A percentile compares a stretch with the other conserved stretches of the same genome.
These are phyloP conservation scores for Oreochromis tanganicae DNA, from an alignment of 2,113 vertebrate genomes.

Conservation along the genomic window DNA sequence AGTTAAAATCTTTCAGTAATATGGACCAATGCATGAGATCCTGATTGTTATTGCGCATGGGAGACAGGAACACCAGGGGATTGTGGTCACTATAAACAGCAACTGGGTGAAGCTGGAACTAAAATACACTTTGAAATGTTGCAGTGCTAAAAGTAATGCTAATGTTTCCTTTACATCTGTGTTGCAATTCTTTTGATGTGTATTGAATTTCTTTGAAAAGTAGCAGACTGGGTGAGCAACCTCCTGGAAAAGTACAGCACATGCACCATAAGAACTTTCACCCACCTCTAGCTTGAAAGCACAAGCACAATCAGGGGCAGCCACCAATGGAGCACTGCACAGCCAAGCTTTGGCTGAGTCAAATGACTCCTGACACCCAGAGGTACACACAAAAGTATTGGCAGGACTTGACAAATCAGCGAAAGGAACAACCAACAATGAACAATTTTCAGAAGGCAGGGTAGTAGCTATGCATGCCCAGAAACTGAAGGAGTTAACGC, in stretches of 20 bases:
- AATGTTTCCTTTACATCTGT: too few species aligned
- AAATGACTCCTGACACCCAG: not conserved
- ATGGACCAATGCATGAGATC: fast-evolving
- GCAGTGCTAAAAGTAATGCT: too few species aligned
- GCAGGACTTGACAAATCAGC: not conserved
- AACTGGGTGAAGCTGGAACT: too few species aligned
- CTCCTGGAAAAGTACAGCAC: not conserved
- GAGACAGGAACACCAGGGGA: too few species aligned
- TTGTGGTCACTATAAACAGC: too few species aligned
- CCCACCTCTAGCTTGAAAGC: not conserved
- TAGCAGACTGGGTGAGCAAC: too few species aligned
- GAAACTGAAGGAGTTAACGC: too few species aligned
- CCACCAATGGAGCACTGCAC: not conserved
- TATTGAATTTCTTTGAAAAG: too few species aligned
- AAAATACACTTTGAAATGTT: too few species aligned
- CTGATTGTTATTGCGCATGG: not conserved
- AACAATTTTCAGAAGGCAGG: fast-evolving
- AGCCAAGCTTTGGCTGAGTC: fast-evolving
- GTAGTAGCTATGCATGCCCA: fast-evolving
- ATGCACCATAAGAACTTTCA: not conserved
- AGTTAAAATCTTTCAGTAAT: not conserved
- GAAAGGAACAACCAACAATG: fast-evolving
- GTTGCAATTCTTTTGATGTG: too few species aligned
- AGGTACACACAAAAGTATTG: fast-evolving
- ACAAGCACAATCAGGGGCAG: not conserved